Evolutionary conservation across 2,113 vertebrate genomes (phyloP).

Genomic region (Calypte anna): DNA sequence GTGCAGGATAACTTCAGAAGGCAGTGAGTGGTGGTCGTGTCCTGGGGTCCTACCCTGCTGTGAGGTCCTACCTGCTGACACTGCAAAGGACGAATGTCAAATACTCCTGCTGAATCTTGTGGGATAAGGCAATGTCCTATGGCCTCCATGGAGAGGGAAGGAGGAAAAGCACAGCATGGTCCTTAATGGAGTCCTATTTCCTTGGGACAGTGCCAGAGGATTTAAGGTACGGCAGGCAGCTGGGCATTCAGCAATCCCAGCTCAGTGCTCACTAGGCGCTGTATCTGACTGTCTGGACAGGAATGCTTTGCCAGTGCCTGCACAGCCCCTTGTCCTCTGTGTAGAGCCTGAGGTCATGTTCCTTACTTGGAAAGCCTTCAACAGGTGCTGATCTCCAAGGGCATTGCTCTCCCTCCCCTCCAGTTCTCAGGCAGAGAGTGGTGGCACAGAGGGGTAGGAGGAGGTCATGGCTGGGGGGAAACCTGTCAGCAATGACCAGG

Average conservation of each 20-base stretch:
- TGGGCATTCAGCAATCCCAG: slow-evolving; percentile 47
- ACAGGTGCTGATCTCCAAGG: slow-evolving; percentile 50
- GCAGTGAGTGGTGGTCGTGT: background rate
- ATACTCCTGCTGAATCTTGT: background rate
- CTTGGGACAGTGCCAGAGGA: slow-evolving; percentile 43
- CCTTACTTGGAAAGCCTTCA: slow-evolving; percentile 49
- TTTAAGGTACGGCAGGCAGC: slow-evolving; percentile 37
- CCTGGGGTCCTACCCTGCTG: background rate
- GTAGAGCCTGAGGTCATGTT: slow-evolving; percentile 47
- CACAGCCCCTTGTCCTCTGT: background rate
- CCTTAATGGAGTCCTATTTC: slow-evolving; percentile 23
- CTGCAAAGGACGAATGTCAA: fast-evolving
- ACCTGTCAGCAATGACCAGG: background rate
- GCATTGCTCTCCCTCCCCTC: background rate
- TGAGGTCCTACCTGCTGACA: background rate
- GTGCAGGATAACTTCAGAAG: background rate
- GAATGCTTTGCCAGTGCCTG: slow-evolving; percentile 25
- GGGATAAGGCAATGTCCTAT: background rate
- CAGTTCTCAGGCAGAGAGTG: background rate
- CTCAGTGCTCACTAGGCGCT: background rate
- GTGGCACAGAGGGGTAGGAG: background rate
- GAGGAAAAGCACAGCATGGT: background rate
- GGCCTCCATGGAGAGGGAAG: background rate
- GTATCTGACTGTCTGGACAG: slow-evolving; percentile 22
- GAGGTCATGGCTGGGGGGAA: background rate